Base-by-base conservation (phyloP, 2,113 vertebrate species). In the Ictidomys tridecemlineatus region DNA sequence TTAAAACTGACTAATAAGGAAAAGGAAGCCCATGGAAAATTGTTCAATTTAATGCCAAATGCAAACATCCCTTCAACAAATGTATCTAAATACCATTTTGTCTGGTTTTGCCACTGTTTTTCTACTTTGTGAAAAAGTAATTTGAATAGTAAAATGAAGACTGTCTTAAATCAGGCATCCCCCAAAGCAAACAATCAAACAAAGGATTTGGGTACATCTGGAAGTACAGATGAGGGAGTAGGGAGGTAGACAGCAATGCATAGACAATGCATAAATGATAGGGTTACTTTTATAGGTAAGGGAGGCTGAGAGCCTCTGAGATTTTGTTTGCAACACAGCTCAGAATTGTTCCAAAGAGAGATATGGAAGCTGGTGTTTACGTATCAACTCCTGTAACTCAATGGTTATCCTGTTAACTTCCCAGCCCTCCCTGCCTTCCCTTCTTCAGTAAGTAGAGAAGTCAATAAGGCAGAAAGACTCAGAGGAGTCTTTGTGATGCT, bases 41-140 rank as follows among this genome's bases (percentile, higher is more conserved):
- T 77, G 34, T 22, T 32, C 45, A 53, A 37, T 48, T 85, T 76
- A 58, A 80, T 39, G 77, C n/a, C 72, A 63, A 96, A 79, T 51
- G 22, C n/a, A 90, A 79, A 32, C 56, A 51, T 1, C 53, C 14
- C 32, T 70, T 39, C 14, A 18, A 42, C 24, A 22, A 69, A 0
- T 1, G 30, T 74, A 45, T 37, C 67, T 53, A 73, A 37, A 32
- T 12, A 42, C 22, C 34, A 24, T 37, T 95, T n/a, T 42, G 11
- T 87, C 80, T 94, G 24, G 1, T 53, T 86, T 92, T 86, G 28
- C 61, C 39, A 65, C 1, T 39, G 2, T 86, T 53, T 61, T 89
- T 92, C 45, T 67, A 89, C 51, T n/a, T 32, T 61, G 45, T 73
- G 56, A 79, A 89, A 39, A 94, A 86, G 34, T 89, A 42, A 93